Evolutionary conservation across 2,888 invertebrate genomes (phyloP).

Genomic region (Tromatobia lineatoria): DNA sequence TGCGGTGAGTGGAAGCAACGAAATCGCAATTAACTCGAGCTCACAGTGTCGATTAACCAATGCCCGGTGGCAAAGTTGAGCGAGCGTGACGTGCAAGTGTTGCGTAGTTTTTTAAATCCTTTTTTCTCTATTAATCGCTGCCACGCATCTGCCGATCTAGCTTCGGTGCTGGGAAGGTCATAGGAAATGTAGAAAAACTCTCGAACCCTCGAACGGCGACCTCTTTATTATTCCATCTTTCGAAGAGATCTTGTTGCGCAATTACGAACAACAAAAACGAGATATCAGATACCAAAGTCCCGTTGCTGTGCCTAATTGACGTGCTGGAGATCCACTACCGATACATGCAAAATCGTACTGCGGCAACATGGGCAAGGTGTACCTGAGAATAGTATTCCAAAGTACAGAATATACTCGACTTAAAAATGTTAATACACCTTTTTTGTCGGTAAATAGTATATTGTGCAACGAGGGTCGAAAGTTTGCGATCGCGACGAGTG

Average conservation of each 20-base stretch:
- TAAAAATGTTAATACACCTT: not conserved
- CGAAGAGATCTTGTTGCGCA: slow-evolving; percentile 54
- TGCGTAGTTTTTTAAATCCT: slow-evolving; percentile 58
- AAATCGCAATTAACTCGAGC: slow-evolving; percentile 58
- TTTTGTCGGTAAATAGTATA: no score
- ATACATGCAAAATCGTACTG: not conserved
- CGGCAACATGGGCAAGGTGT: not conserved
- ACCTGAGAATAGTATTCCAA: no score
- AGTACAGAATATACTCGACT: not conserved
- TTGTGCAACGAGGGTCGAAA: no score
- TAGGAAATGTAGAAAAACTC: slow-evolving; percentile 63
- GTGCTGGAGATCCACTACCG: not conserved
- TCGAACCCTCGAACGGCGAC: slow-evolving; percentile 46
- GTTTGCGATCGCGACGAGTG: no score
- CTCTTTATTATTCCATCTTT: slow-evolving; percentile 59
- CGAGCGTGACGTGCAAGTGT: slow-evolving; percentile 58
- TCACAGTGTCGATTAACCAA: slow-evolving; percentile 61
- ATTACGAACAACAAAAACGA: slow-evolving; percentile 42
- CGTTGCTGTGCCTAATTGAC: not conserved
- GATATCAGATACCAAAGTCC: slow-evolving; percentile 14
- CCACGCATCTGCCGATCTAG: slow-evolving; percentile 30
- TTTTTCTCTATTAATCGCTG: not conserved
- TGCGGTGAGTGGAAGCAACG: slow-evolving; percentile 32
- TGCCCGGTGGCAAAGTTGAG: slow-evolving; percentile 37
- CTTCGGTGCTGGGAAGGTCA: slow-evolving; percentile 47